These are phyloP conservation scores for Albula glossodonta DNA, from an alignment of 2,113 vertebrate species.

Conservation along the genomic window DNA sequence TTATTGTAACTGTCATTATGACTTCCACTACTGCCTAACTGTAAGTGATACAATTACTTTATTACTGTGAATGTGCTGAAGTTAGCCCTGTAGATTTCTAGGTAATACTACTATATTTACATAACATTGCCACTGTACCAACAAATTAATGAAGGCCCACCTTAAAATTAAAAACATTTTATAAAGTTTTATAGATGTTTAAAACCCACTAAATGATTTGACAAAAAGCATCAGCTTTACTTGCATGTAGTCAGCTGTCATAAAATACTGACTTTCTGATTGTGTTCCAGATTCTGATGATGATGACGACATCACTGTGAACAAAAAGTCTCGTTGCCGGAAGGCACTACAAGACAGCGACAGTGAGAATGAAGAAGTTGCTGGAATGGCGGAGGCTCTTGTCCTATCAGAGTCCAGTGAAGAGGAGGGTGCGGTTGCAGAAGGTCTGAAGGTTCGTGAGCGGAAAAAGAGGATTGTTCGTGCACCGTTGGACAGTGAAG, in stretches of 20 bases:
- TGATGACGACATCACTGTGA: constrained; percentile 70
- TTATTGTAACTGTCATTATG: too few relatives aligned
- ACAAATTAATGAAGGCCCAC: too few relatives aligned
- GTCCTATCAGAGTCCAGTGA: constrained; percentile 43
- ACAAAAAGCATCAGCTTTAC: not conserved
- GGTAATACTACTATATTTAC: too few relatives aligned
- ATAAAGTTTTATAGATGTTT: too few relatives aligned
- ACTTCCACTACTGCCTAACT: too few relatives aligned
- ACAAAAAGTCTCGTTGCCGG: constrained; percentile 73
- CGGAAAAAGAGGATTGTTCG: constrained; percentile 53
- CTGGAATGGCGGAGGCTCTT: constrained; percentile 44
- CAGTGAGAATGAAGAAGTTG: constrained; percentile 60
- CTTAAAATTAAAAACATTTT: too few relatives aligned
- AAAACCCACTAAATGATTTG: too few relatives aligned
- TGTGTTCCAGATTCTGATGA: constrained; percentile 81
- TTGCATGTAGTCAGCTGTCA: not conserved
- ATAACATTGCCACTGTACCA: too few relatives aligned
- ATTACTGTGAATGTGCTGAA: too few relatives aligned
- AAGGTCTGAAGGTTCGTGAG: constrained; percentile 47
- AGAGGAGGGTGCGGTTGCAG: constrained; percentile 37
- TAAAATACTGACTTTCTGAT: not conserved
- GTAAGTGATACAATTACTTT: too few relatives aligned
- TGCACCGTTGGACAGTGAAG: constrained; percentile 60
- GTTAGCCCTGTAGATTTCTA: too few relatives aligned
- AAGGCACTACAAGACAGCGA: constrained; percentile 86